phyloP scores from a whole-genome alignment of 2,888 invertebrate genomes.

The Apoderus coryli region DNA sequence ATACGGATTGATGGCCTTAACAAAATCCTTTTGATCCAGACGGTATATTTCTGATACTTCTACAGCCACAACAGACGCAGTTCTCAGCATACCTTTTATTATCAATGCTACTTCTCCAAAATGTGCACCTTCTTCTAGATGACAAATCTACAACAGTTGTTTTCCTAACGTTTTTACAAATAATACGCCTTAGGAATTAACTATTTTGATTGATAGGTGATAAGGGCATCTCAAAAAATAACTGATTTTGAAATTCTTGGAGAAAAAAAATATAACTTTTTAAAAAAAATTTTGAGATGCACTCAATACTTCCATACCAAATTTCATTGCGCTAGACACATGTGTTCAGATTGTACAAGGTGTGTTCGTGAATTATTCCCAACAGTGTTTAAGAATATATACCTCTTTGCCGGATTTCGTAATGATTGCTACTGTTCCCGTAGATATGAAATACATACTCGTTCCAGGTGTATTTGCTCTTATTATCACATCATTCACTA shows the following conservation, averaged over 20 bases:
- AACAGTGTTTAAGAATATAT: constrained; percentile 7
- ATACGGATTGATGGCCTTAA: constrained; percentile 32
- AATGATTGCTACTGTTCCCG: constrained; percentile 40
- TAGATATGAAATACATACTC: constrained; percentile 43
- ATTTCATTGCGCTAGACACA: no score
- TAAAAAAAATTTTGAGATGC: no score
- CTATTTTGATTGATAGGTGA: no score
- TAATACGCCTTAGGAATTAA: no score
- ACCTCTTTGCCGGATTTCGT: constrained; percentile 34
- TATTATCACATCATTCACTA: constrained; percentile 40
- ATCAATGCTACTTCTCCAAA: constrained; percentile 37
- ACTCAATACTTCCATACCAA: no score
- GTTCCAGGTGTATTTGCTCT: constrained; percentile 36
- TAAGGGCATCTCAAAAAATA: no score
- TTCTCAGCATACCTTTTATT: constrained; percentile 25
- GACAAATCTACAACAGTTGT: constrained; percentile 32
- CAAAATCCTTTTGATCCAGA: constrained; percentile 30
- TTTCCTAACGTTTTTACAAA: no score
- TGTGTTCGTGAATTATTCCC: no score
- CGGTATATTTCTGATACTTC: constrained; percentile 32
- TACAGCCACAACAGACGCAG: constrained; percentile 31
- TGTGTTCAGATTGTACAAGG: no score
- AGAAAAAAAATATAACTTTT: no score
- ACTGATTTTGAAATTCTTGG: no score
- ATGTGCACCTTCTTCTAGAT: constrained; percentile 42